These are phyloP conservation scores for Arvicanthis niloticus DNA, from an alignment of 2,113 vertebrate genomes.

Conservation along the genomic window DNA sequence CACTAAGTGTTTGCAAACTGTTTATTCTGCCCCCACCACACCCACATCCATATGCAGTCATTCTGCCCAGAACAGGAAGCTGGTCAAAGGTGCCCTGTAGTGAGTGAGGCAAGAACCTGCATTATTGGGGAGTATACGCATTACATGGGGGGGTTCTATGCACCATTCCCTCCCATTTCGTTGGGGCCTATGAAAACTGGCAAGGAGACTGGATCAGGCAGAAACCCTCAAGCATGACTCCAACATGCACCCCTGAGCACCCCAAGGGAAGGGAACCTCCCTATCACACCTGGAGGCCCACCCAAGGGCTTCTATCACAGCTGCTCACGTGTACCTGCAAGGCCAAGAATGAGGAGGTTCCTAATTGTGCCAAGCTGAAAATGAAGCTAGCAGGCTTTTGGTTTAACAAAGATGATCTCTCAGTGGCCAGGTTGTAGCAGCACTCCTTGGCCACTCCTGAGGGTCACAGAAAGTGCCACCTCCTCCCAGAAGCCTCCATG, in stretches of 20 bases:
- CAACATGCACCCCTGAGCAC: background rate
- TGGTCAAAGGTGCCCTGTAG: background rate
- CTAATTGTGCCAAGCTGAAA: background rate
- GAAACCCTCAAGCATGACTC: background rate
- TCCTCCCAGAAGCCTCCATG: background rate
- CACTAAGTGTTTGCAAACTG: background rate
- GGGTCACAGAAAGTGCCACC: background rate
- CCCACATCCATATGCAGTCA: background rate
- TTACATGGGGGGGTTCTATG: background rate
- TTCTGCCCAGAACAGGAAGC: background rate
- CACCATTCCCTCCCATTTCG: rapidly evolving
- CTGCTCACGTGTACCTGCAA: background rate
- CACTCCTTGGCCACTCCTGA: background rate
- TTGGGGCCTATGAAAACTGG: background rate
- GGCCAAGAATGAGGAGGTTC: background rate
- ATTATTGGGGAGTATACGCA: background rate
- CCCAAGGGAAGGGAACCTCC: background rate
- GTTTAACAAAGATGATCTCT: background rate
- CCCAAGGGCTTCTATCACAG: background rate
- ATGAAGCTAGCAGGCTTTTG: background rate
- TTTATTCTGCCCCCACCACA: background rate
- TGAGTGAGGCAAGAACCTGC: background rate
- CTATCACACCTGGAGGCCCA: background rate
- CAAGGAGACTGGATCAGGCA: background rate
- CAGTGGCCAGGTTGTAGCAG: background rate